Evolutionary conservation across 2,113 vertebrate genomes (phyloP), one percentile per base, ranked within the genome.

Genomic region (Egretta garzetta): DNA sequence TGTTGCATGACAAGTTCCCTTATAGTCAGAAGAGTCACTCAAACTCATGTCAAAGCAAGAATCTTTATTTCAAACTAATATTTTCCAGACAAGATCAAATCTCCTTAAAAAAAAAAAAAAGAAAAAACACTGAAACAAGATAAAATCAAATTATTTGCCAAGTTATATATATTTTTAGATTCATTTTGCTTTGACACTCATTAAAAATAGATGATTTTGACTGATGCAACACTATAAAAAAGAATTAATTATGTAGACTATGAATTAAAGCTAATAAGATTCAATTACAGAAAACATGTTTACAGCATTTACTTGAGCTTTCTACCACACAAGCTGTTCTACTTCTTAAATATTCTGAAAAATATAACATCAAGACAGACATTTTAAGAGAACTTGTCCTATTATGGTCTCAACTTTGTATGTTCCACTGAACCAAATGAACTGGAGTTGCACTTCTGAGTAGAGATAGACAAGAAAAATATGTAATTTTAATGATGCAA

Each of bases 241-340:
- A 56, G 30, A 88, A 67, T 88, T 90, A 28, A 97, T 95, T 94
- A 92, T 72, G 73, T 92, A 14, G 7, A 89, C 75, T 82, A 89
- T 93, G 80, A 96, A 93, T 92, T 85, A 84, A 89, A 95, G 70
- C 47, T 95, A 97, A 92, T 95, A 96, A 88, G 86, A 93, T 87
- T 91, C 88, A 86, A 74, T 89, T 93, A 93, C 68, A 97, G 83
- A 92, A 92, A 96, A 92, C 47, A 84, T 91, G 76, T 92, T 96
- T 97, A 95, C 60, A 67, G 52, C 80, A 94, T 93, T 96, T 79
- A 63, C 86, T 95, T 93, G 64, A 90, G 92, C 86, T 88, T 95
- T 64, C 88, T 92, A 96, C 56, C 68, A 95, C 73, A 84, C 91
- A 96, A 96, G 90, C 88, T 95, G 88, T 88, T 96, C 60, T 79